Base-by-base conservation (phyloP, 1,140 invertebrate genomes). In the Harpegnathos saltator region DNA sequence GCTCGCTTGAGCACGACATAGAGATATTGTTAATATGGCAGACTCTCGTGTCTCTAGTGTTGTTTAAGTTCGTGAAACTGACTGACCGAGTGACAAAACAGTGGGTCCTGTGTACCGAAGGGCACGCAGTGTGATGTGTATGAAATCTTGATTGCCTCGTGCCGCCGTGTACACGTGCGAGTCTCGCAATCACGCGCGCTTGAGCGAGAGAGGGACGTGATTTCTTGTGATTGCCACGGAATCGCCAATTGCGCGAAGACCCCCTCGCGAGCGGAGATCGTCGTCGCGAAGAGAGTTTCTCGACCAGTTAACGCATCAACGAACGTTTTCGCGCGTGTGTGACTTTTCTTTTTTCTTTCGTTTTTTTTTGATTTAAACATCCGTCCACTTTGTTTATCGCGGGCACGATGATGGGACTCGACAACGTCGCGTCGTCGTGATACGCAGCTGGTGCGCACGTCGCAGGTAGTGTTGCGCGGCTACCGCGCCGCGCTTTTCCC, bases 1-100 rank as follows among this genome's bases (percentile, higher is more conserved):
- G 26, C 26, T 88, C 56, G 90, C 87, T 91, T 91, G 91, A 90
- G 33, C 48, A 85, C 56, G 81, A 74, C 29, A 89, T 91, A 5
- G 7, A 72, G 66, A 87, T 89, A 86, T 91, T 89, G 82, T 88
- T 92, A 91, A 91, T 88, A 91, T 91, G 91, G 91, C 89, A 91
- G 91, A 91, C 86, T 85, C 83, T 90, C 89, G 85, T 89, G 85
- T 87, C 85, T 89, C 85, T 90, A 85, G 86, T 91, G 84, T 91
- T 91, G 86, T 91, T 90, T 89, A 88, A 91, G 87, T 91, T 89
- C 90, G 86, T 89, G 85, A 89, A 88, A 89, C 75, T 90, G 58
- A 44, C 38, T 44, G 38, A 44, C 38, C 33, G 62, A 75, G 68
- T 85, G 85, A 89, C 71, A 89, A 90, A 84, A 89, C 85, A 90